Evolutionary conservation across 1,140 invertebrate species (phyloP).

Genomic region (Drosophila obscura): DNA sequence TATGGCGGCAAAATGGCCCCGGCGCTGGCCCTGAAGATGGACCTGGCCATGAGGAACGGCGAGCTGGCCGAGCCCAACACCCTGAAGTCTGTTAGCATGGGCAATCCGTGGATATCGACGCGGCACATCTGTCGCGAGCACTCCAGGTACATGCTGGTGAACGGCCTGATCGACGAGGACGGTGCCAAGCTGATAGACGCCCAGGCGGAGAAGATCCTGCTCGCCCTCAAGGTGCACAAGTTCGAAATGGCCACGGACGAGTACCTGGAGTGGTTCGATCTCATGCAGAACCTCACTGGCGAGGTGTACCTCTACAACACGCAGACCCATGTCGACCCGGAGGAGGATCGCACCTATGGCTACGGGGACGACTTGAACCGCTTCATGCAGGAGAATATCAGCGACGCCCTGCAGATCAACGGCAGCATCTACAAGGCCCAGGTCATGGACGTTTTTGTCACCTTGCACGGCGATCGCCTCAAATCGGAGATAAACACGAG

Average conservation of each 20-base stretch:
- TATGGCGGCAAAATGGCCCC: constrained; percentile 96
- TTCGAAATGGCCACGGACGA: constrained; percentile 39
- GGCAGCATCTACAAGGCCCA: constrained; percentile 47
- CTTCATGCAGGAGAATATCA: constrained; percentile 90
- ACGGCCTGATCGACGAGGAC: constrained; percentile 87
- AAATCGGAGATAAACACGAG: constrained; percentile 90
- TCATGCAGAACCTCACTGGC: constrained; percentile 42
- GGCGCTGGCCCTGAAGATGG: constrained; percentile 87
- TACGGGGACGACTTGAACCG: constrained; percentile 80
- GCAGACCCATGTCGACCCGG: constrained; percentile 44
- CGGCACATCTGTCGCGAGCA: constrained; percentile 92
- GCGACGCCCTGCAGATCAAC: constrained; percentile 87
- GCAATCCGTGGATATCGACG: constrained; percentile 94
- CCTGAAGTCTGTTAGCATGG: constrained; percentile 91
- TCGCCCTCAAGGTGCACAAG: constrained; percentile 82
- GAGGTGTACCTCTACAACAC: constrained; percentile 57
- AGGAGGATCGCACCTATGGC: constrained; percentile 57
- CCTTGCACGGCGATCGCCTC: constrained; percentile 90
- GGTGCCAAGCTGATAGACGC: constrained; percentile 81
- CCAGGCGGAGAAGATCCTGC: constrained; percentile 85
- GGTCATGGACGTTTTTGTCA: constrained; percentile 89
- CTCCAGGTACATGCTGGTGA: constrained; percentile 87
- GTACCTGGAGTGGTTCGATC: constrained; percentile 12
- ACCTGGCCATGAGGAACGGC: constrained; percentile 87
- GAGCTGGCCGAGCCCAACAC: constrained; percentile 86